Conservation (phyloP, 2,888 invertebrate species). For the Protodeltote pygarga region DNA sequence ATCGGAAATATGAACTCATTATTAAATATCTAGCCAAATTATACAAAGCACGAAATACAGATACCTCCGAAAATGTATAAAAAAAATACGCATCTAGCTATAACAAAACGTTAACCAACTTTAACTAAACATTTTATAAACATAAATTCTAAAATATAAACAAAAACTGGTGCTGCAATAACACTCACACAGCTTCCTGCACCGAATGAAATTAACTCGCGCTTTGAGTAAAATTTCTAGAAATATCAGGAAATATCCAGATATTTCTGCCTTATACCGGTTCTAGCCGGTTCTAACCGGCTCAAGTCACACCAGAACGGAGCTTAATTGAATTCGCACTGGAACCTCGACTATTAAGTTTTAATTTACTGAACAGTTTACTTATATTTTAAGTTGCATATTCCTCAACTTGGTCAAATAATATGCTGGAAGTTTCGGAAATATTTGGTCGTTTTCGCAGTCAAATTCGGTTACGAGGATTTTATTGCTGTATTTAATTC, state of each 20-base stretch:
- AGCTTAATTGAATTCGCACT: constrained; percentile 63
- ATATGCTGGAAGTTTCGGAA: constrained; percentile 22
- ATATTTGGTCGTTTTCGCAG: constrained; percentile 11
- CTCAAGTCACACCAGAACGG: constrained; percentile 52
- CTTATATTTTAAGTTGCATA: constrained; percentile 43
- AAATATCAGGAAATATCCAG: constrained; percentile 55
- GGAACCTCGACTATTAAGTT: constrained; percentile 56
- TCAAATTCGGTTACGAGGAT: neutral
- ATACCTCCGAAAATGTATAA: too few relatives aligned
- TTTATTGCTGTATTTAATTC: constrained; percentile 27
- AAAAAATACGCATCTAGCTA: too few relatives aligned
- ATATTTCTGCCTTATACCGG: constrained; percentile 54
- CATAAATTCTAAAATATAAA: constrained; percentile 34
- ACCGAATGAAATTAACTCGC: constrained; percentile 64
- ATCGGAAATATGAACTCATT: too few relatives aligned
- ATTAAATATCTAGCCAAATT: too few relatives aligned
- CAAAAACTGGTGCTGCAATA: constrained; percentile 35
- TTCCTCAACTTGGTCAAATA: constrained; percentile 35
- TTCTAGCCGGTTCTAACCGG: constrained; percentile 40
- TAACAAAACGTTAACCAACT: too few relatives aligned
- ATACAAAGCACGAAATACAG: too few relatives aligned
- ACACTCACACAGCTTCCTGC: constrained; percentile 35
- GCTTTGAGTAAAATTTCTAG: constrained; percentile 53
- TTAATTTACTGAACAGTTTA: constrained; percentile 52
- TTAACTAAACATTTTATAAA: constrained; percentile 27